Evolutionary conservation across 2,888 invertebrate genomes (phyloP).

Genomic region (Piscicola geometra): DNA sequence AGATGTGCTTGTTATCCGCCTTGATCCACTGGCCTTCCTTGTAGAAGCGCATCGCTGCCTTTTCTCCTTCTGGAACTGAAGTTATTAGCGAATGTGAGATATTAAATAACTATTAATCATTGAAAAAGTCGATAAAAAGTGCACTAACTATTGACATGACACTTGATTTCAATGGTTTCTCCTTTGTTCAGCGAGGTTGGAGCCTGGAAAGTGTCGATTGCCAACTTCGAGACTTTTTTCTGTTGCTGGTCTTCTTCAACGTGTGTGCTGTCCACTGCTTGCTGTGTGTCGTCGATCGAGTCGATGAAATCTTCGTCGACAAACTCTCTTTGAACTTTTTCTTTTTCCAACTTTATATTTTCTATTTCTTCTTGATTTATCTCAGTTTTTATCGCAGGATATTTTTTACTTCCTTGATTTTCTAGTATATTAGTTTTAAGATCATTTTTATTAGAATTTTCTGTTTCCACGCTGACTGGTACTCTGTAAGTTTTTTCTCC

Average conservation of each 20-base stretch:
- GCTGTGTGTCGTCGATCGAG: neutral
- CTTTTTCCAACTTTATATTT: slow-evolving; percentile 5
- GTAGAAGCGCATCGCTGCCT: slow-evolving; percentile 1
- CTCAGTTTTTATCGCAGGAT: neutral
- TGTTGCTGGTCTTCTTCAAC: neutral
- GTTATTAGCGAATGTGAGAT: neutral
- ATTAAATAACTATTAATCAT: neutral
- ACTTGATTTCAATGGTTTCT: slow-evolving; percentile 36
- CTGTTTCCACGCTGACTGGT: neutral
- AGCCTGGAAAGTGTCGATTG: neutral
- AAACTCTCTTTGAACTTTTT: neutral
- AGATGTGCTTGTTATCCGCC: neutral
- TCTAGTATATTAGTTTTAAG: neutral
- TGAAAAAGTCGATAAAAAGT: neutral
- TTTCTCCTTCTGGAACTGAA: neutral
- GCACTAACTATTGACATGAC: slow-evolving; percentile 34
- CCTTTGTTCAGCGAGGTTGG: slow-evolving; percentile 34
- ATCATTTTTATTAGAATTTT: neutral
- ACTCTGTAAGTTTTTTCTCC: neutral
- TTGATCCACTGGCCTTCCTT: neutral
- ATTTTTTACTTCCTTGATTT: neutral
- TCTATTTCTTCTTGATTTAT: neutral
- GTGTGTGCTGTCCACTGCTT: neutral
- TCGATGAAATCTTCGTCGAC: neutral
- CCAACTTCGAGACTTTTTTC: neutral